Conservation (phyloP, 2,113 vertebrate genomes). For the Limnothrissa miodon region DNA sequence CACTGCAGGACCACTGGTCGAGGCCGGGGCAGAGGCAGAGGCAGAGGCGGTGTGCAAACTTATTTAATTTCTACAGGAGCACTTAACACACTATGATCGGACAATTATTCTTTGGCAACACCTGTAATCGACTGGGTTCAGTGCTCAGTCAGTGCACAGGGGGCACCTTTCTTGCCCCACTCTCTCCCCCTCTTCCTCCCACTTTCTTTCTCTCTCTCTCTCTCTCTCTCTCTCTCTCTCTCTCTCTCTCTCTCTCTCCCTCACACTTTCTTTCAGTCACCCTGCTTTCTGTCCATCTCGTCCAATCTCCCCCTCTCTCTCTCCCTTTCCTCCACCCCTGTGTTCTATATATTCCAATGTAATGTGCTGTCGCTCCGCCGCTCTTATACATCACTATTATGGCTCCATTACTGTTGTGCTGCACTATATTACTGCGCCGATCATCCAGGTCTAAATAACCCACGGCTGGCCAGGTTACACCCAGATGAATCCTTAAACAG, state of each 20-base stretch:
- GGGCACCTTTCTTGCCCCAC: background rate
- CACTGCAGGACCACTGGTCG: too few species aligned
- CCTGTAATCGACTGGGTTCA: slow-evolving; percentile 34
- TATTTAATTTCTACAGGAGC: slow-evolving; percentile 26
- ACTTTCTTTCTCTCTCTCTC: background rate
- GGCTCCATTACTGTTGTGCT: slow-evolving; percentile 50
- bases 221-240: background rate
- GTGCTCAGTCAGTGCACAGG: slow-evolving; percentile 15
- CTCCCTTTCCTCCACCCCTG: background rate
- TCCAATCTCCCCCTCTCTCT: background rate
- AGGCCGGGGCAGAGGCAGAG: background rate
- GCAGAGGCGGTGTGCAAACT: slow-evolving; percentile 22
- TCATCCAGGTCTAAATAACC: slow-evolving; percentile 33
- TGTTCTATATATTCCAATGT: slow-evolving; percentile 34
- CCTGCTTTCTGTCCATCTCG: background rate
- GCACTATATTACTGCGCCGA: slow-evolving; percentile 35
- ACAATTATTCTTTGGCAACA: slow-evolving; percentile 42
- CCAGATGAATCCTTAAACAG: slow-evolving; percentile 39
- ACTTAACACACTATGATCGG: slow-evolving; percentile 48
- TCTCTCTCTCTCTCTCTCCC: background rate
- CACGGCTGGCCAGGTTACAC: slow-evolving; percentile 35
- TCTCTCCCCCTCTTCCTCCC: background rate
- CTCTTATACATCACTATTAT: slow-evolving; percentile 57
- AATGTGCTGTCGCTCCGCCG: slow-evolving; percentile 36
- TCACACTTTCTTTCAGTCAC: too few species aligned